Conservation (phyloP, 1,140 invertebrate genomes). For the Atta colombica region DNA sequence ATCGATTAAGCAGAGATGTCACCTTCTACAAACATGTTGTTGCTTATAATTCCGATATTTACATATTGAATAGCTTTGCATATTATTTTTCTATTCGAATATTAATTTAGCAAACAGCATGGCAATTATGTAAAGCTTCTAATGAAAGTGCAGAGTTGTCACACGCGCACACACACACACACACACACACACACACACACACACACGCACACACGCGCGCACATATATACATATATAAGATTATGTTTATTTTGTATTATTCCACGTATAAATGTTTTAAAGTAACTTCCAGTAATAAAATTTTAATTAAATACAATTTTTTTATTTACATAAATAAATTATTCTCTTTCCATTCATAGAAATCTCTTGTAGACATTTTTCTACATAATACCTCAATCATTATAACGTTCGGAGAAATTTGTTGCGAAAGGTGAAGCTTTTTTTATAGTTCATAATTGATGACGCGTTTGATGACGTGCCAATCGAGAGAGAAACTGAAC, state of each 20-base stretch:
- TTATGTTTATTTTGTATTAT: background rate
- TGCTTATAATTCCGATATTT: background rate
- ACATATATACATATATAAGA: background rate
- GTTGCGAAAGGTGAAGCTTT: slow-evolving; percentile 63
- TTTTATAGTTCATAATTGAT: slow-evolving; percentile 56
- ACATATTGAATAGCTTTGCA: slow-evolving; percentile 13
- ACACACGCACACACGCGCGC: no score
- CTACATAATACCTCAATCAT: background rate
- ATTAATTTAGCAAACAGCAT: background rate
- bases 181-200: no score
- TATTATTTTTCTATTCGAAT: slow-evolving; percentile 22
- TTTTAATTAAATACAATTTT: background rate
- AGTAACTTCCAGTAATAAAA: background rate
- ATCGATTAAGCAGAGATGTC: slow-evolving; percentile 17
- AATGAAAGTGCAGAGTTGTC: background rate
- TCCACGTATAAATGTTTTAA: background rate
- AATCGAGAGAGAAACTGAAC: slow-evolving; percentile 31
- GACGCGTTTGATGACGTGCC: slow-evolving; percentile 49
- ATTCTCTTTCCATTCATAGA: background rate
- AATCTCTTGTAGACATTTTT: background rate
- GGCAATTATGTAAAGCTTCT: background rate
- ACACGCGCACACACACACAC: no score
- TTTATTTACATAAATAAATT: background rate
- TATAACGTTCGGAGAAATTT: slow-evolving; percentile 49
- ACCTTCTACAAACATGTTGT: slow-evolving; percentile 11